Percentiles rank a stretch among this genome's conserved stretches.
phyloP scores from a whole-genome alignment of 1,140 invertebrate species.

The Pseudachorutes palmiensis region DNA sequence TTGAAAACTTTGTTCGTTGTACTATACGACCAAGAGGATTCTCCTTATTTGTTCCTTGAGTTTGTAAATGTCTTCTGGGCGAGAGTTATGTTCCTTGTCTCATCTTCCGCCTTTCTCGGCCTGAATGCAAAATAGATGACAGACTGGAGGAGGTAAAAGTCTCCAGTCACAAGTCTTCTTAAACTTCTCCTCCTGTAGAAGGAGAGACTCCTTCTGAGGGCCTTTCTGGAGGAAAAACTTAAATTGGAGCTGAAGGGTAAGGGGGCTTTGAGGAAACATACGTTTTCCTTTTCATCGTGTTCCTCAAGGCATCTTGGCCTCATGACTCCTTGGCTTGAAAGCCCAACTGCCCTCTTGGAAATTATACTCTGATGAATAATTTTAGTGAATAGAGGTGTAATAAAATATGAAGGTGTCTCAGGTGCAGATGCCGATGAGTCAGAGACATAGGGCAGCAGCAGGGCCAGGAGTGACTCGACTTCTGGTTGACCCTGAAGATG shows the following conservation, averaged over 20 bases:
- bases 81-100: slow-evolving; percentile 10
- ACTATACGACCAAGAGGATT: slow-evolving; percentile 2
- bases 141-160: not conserved
- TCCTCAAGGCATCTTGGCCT: too few species aligned
- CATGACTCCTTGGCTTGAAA: too few species aligned
- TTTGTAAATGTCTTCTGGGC: slow-evolving; percentile 1
- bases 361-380: too few species aligned
- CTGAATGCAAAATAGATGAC: slow-evolving; percentile 10
- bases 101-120: not conserved
- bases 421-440: too few species aligned
- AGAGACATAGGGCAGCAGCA: not conserved
- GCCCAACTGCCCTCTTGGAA: too few species aligned
- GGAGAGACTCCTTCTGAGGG: too few species aligned
- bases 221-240: too few species aligned
- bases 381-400: too few species aligned
- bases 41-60: not conserved
- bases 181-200: not conserved
- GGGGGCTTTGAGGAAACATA: too few species aligned
- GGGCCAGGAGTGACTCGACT: not conserved
- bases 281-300: too few species aligned
- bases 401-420: too few species aligned
- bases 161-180: not conserved
- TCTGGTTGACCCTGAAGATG: slow-evolving; percentile 6
- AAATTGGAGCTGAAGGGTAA: too few species aligned
- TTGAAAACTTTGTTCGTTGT: not conserved